Percentiles rank a stretch among this genome's conserved stretches.
phyloP scores from a whole-genome alignment of 1,140 invertebrate genomes.

The Meloidogyne hapla region DNA sequence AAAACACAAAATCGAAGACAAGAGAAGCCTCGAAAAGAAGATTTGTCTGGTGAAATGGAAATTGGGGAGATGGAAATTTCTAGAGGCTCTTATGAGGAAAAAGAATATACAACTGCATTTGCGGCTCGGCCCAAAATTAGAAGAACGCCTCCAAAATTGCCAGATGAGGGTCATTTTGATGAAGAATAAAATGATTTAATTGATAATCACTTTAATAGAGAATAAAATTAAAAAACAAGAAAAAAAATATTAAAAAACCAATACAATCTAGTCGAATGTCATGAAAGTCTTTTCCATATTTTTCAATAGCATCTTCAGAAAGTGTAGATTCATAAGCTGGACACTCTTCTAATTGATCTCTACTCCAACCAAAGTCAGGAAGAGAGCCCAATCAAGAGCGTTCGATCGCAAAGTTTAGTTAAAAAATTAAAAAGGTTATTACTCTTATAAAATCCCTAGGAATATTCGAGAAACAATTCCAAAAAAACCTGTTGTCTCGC shows the following conservation, averaged over 20 bases:
- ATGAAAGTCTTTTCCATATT: slow-evolving; percentile 98
- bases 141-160: slow-evolving; percentile 39
- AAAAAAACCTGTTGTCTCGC: slow-evolving; percentile 12
- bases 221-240: too few relatives aligned
- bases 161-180: not conserved
- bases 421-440: too few relatives aligned
- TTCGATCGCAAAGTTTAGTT: too few relatives aligned
- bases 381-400: too few relatives aligned
- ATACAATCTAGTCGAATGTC: slow-evolving; percentile 97
- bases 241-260: slow-evolving; percentile 67
- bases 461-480: too few relatives aligned
- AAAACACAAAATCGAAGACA: slow-evolving; percentile 1
- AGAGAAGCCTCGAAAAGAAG: not conserved
- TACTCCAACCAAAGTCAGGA: slow-evolving; percentile 68
- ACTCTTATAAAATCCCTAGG: too few relatives aligned
- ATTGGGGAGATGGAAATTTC: not conserved
- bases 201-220: too few relatives aligned
- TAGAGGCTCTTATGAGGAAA: slow-evolving; percentile 16
- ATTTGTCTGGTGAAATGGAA: not conserved
- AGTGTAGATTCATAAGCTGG: slow-evolving; percentile 96
- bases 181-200: not conserved
- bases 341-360: slow-evolving; percentile 99
- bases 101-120: slow-evolving; percentile 47
- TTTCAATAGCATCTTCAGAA: slow-evolving; percentile 95
- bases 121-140: slow-evolving; percentile 49